A percentile compares a stretch with the other conserved stretches of the same genome.
These are phyloP conservation scores for Clavelina lepadiformis DNA, from an alignment of 23 tunicate genomes.

Conservation along the genomic window DNA sequence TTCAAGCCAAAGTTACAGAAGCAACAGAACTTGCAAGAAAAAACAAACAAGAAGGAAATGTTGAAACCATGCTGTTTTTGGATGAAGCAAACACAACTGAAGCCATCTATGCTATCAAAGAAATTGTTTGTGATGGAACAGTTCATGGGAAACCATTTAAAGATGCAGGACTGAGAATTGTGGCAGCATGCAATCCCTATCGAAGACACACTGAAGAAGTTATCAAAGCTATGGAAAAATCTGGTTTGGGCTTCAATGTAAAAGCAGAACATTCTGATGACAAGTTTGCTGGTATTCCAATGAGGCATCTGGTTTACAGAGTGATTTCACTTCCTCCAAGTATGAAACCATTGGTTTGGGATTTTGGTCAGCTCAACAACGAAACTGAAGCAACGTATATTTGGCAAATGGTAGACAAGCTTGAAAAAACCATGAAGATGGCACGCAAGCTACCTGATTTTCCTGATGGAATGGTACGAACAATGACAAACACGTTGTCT, in stretches of 20 bases:
- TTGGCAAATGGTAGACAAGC: constrained; percentile 43
- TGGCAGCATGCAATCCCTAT: constrained; percentile 82
- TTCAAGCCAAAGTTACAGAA: constrained; percentile 21
- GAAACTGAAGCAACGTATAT: constrained; percentile 55
- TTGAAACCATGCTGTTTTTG: constrained; percentile 36
- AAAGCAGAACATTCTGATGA: constrained; percentile 34
- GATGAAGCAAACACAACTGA: constrained; percentile 76
- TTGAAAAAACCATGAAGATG: constrained; percentile 10
- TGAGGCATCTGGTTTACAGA: constrained; percentile 44
- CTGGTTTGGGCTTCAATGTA: constrained; percentile 62
- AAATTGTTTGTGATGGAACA: constrained; percentile 54
- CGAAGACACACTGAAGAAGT: constrained; percentile 29
- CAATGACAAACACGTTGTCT: constrained; percentile 22
- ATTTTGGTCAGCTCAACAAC: constrained; percentile 64
- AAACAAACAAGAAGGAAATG: constrained; percentile 14
- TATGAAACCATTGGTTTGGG: constrained; percentile 81
- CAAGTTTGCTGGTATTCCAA: constrained; percentile 57
- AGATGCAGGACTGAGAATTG: constrained; percentile 39
- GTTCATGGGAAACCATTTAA: constrained; percentile 34
- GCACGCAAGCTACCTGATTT: constrained; percentile 2
- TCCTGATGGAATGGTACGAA: constrained; percentile 5
- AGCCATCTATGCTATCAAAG: constrained; percentile 73
- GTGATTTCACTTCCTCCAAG: constrained; percentile 72
- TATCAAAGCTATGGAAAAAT: constrained; percentile 44
- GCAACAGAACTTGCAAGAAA: constrained; percentile 24